phyloP scores from a whole-genome alignment of 2,113 vertebrate species.

The Atherinomorus stipes region DNA sequence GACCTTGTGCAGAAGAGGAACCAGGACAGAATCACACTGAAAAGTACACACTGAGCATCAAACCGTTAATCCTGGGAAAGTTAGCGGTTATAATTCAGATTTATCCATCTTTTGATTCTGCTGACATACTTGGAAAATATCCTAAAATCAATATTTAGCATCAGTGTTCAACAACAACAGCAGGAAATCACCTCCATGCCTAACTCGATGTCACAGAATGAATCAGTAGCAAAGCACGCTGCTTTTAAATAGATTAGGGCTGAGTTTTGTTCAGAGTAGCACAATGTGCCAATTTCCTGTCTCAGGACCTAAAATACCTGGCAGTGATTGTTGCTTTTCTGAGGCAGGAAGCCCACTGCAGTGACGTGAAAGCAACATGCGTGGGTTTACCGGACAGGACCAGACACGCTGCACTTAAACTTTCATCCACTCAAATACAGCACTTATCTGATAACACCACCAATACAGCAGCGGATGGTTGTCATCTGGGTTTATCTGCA shows the following conservation, averaged over 20 bases:
- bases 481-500: slow-evolving; percentile 14
- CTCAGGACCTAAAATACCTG: slow-evolving; percentile 6
- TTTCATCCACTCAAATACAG: too few relatives aligned
- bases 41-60: background rate
- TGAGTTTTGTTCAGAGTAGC: slow-evolving; percentile 8
- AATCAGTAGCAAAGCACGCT: background rate
- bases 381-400: background rate
- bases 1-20: slow-evolving; percentile 43
- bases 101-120: background rate
- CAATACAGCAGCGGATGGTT: background rate
- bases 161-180: background rate
- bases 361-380: background rate
- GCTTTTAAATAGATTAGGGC: background rate
- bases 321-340: background rate
- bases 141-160: background rate
- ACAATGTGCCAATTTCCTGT: slow-evolving; percentile 12
- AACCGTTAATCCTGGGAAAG: background rate
- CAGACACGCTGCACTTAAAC: background rate
- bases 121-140: background rate
- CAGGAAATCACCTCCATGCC: background rate
- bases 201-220: background rate
- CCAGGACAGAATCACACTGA: background rate
- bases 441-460: too few relatives aligned
- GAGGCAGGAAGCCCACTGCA: slow-evolving; percentile 4
- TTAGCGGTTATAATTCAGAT: background rate